Base-by-base conservation (phyloP, 1,140 invertebrate species). In the Cydia splendana region DNA sequence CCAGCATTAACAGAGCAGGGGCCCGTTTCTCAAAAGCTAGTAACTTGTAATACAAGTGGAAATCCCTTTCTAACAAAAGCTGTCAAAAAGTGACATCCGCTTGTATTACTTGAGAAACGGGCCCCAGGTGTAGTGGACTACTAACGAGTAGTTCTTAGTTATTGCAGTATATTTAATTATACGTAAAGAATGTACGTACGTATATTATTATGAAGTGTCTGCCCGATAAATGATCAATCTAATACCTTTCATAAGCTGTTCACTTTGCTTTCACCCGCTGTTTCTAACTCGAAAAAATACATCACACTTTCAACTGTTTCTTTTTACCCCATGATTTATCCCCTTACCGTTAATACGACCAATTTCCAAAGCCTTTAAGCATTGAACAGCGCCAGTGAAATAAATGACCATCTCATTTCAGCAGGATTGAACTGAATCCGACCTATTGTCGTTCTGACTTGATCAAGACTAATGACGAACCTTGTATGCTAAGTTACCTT, bases 361-460 rank as follows among this genome's bases (percentile, higher is more conserved):
- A 38, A 71, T 71, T 71, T 38, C 67, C 30, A 71, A 71, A 71
- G 67, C 67, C 67, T 71, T 71, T 71, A 71, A 71, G 67, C 30
- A 71, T 71, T 71, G 67, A 71, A 71, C 67, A 38, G 28, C 30
- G 67, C n/a, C 67, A 38, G 67, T n/a, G 34, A 71, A 71, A 71
- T 71, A 71, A 71, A 71, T 71, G 67, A 71, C 67, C 67, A 38
- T 38, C 67, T 71, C 67, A 42, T 71, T 71, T 38, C 67, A 71
- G 28, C 67, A 18, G 67, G 67, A 71, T 71, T 71, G 30, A 38
- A 38, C 67, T 42, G 67, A 42, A 38, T 71, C 67, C 30, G 67
- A 71, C 67, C 67, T 38, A 71, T 71, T 71, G 67, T 71, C 67
- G 67, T 71, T 42, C 30, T 45, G 67, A 71, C 67, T 71, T 71